Conservation (phyloP, 1,140 invertebrate species). For the Bombus difficillimus region DNA sequence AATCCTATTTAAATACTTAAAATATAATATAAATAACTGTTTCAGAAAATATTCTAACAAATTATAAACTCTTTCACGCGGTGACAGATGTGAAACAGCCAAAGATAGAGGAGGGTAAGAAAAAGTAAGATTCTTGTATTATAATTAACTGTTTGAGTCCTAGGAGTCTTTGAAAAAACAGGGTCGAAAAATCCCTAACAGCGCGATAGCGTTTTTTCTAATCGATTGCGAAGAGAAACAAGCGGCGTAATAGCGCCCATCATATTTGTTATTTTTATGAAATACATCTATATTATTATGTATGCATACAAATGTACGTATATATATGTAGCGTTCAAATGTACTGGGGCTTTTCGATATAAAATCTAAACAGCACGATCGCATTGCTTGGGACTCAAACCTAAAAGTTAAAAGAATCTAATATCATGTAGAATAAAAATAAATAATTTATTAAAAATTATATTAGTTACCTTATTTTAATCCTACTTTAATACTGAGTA, state of each 20-base stretch:
- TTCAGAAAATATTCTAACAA: constrained; percentile 47
- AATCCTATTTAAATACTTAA: neutral
- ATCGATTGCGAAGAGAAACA: too few relatives aligned
- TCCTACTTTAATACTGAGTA: neutral
- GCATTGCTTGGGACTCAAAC: too few relatives aligned
- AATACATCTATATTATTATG: too few relatives aligned
- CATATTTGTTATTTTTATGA: too few relatives aligned
- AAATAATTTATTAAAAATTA: constrained; percentile 5
- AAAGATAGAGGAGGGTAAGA: neutral
- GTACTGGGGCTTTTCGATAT: too few relatives aligned
- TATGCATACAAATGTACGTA: too few relatives aligned
- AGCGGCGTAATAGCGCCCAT: too few relatives aligned
- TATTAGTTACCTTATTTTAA: neutral
- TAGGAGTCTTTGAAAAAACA: too few relatives aligned
- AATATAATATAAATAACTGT: constrained; percentile 16
- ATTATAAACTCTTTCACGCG: constrained; percentile 28
- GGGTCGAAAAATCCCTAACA: too few relatives aligned
- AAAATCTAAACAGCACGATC: too few relatives aligned
- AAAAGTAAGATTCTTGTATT: neutral
- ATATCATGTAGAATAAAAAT: constrained; percentile 12
- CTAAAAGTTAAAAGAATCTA: neutral
- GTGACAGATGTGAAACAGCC: neutral
- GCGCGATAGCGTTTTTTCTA: too few relatives aligned
- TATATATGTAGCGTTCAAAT: too few relatives aligned
- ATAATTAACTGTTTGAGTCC: neutral